phyloP scores from a whole-genome alignment of 2,113 vertebrate genomes.

The Callaeas wilsoni region DNA sequence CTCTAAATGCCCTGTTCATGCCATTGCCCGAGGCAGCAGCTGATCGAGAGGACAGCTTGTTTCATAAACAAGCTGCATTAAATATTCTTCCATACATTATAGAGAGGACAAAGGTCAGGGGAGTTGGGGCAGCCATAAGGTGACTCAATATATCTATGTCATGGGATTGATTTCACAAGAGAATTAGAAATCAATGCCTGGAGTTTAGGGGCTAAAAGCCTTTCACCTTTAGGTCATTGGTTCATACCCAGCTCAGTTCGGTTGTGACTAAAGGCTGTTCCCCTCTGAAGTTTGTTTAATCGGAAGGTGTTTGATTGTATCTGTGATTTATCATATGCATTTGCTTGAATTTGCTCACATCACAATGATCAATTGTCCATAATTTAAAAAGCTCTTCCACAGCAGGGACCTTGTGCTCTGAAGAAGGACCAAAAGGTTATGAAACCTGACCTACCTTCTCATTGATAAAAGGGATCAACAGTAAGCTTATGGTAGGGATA shows the following conservation, averaged over 20 bases:
- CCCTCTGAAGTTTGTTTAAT: constrained; percentile 38
- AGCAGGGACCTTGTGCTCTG: not conserved
- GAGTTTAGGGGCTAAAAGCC: constrained; percentile 53
- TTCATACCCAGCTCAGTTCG: constrained; percentile 14
- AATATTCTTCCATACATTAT: constrained; percentile 54
- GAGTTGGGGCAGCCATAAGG: constrained; percentile 36
- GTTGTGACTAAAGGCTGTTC: not conserved
- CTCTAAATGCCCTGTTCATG: not conserved
- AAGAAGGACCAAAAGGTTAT: not conserved
- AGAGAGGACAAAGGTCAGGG: constrained; percentile 59
- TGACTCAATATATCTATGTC: constrained; percentile 66
- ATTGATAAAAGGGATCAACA: not conserved
- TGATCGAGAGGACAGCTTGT: not conserved
- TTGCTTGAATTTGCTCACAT: constrained; percentile 29
- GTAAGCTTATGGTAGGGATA: not conserved
- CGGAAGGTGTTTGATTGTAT: not conserved
- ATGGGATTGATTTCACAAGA: constrained; percentile 46
- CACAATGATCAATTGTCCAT: not conserved
- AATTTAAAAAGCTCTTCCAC: not conserved
- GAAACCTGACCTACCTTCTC: not conserved
- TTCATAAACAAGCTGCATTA: constrained; percentile 52
- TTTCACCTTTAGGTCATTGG: constrained; percentile 62
- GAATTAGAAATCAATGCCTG: constrained; percentile 63
- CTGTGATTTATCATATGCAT: constrained; percentile 4
- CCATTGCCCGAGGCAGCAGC: not conserved